Evolutionary conservation across 2,797 vertebrate species (phyloP).

Genomic region (Cyclopterus lumpus): DNA sequence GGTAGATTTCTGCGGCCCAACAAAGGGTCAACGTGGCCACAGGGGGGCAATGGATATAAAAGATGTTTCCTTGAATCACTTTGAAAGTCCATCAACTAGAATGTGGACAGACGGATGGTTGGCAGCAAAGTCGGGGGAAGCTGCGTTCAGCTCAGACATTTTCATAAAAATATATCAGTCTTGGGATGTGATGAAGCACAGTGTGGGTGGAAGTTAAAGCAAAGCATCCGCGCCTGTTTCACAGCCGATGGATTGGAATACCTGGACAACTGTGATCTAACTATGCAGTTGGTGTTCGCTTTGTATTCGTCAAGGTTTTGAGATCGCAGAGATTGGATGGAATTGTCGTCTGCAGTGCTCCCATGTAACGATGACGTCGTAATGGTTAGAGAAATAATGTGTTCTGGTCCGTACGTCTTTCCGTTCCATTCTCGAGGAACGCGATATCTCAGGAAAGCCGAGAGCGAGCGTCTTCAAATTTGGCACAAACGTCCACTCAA

Average conservation of each 20-base stretch:
- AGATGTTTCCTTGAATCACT: constrained; percentile 17
- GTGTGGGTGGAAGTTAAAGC: not conserved
- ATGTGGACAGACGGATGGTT: not conserved
- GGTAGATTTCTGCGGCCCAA: constrained; percentile 10
- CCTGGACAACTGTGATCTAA: not conserved
- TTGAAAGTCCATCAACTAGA: constrained; percentile 22
- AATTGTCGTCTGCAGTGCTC: not conserved
- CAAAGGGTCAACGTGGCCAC: constrained; percentile 28
- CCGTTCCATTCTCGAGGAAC: not conserved
- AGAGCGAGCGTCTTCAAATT: not conserved
- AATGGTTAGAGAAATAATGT: not conserved
- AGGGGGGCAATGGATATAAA: not conserved
- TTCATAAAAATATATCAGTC: not conserved
- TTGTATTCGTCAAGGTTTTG: not conserved
- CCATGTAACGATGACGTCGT: not conserved
- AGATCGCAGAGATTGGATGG: not conserved
- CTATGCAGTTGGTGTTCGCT: not conserved
- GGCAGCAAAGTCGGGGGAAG: not conserved
- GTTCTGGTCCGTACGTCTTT: not conserved
- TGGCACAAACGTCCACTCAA: not conserved
- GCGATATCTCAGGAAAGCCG: not conserved
- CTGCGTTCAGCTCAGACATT: constrained; percentile 10
- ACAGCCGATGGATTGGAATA: not conserved
- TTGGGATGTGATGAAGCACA: not conserved
- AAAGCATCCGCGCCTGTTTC: not conserved